A percentile compares a stretch with the other conserved stretches of the same genome.
Conservation (phyloP, 2,113 vertebrate genomes). For the Phaethornis superciliosus region DNA sequence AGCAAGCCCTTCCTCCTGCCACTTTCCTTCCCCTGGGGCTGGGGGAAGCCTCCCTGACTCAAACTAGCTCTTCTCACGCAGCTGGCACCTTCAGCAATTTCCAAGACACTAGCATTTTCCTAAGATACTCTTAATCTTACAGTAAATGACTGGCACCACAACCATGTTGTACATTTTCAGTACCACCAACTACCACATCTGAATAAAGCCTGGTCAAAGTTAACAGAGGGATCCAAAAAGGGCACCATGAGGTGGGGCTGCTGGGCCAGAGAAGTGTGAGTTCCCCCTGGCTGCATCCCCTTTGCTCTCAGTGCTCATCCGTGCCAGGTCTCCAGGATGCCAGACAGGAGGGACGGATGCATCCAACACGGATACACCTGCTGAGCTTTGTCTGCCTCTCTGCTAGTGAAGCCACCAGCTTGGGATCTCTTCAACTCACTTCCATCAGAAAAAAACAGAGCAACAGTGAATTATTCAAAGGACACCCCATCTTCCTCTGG, state of each 20-base stretch:
- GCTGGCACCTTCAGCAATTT: background rate
- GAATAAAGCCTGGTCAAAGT: accelerated
- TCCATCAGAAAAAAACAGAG: background rate
- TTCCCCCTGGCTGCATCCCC: background rate
- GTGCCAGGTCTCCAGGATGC: background rate
- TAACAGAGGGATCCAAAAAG: background rate
- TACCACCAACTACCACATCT: background rate
- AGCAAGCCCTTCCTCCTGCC: background rate
- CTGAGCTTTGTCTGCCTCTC: background rate
- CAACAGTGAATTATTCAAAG: background rate
- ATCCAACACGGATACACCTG: background rate
- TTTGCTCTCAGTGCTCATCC: background rate
- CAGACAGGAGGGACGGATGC: accelerated
- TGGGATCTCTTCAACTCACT: background rate
- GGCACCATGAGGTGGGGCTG: background rate
- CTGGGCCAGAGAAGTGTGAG: accelerated
- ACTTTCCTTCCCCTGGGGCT: background rate
- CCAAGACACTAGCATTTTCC: background rate
- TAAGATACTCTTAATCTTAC: background rate
- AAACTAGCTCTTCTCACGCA: background rate
- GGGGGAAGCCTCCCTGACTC: background rate
- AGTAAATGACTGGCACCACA: background rate
- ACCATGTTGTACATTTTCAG: background rate
- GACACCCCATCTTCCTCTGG: background rate
- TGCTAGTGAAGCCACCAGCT: background rate